Evolutionary conservation across 2,797 vertebrate species (phyloP).

Genomic region (Silurus lanzhouensis): DNA sequence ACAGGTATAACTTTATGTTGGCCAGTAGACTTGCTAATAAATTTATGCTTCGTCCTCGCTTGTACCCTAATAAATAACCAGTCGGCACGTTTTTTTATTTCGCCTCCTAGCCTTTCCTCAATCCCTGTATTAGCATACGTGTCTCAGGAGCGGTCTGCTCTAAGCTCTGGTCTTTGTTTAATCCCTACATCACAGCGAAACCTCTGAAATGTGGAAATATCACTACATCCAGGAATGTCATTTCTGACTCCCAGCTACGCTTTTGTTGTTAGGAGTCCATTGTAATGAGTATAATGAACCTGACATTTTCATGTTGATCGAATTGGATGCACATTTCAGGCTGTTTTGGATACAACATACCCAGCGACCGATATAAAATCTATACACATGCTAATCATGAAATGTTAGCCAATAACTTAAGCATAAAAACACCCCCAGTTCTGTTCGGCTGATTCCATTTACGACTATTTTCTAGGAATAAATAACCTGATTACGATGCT

Average conservation of each 20-base stretch:
- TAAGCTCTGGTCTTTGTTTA: conserved; percentile 24
- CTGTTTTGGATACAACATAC: not conserved
- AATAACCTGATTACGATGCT: not conserved
- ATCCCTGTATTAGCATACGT: not conserved
- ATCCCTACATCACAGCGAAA: conserved; percentile 1
- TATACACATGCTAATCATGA: not conserved
- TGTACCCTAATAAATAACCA: not conserved
- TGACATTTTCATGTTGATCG: conserved; percentile 15
- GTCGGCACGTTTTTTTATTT: not conserved
- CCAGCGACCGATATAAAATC: not conserved
- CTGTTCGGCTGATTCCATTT: not conserved
- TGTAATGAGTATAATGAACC: conserved; percentile 39
- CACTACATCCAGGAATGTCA: conserved; percentile 35
- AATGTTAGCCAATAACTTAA: not conserved
- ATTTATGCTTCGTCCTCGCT: not conserved
- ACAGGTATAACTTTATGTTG: not conserved
- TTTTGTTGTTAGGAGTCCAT: conserved; percentile 11
- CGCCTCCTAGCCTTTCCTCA: not conserved
- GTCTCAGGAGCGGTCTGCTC: conserved; percentile 13
- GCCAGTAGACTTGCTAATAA: not conserved
- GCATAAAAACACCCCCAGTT: too few relatives aligned
- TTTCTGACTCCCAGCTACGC: conserved; percentile 32
- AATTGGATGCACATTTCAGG: not conserved
- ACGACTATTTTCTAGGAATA: not conserved
- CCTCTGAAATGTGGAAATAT: conserved; percentile 26